A percentile compares a stretch with the other conserved stretches of the same genome.
These are phyloP conservation scores for Pedetes capensis DNA, from an alignment of 2,113 vertebrate species.

Conservation along the genomic window DNA sequence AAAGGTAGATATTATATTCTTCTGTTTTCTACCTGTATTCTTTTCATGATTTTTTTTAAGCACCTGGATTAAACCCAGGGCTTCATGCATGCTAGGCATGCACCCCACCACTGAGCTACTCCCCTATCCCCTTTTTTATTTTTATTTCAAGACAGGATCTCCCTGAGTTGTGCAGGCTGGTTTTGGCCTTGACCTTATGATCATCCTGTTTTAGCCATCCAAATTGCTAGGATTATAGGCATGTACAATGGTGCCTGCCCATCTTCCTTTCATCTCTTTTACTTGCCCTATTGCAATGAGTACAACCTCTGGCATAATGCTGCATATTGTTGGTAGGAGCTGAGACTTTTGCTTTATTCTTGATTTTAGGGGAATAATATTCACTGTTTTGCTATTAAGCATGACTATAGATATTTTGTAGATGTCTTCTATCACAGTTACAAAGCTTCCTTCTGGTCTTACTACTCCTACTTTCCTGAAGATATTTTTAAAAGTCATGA, in stretches of 20 bases:
- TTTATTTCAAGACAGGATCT: too few relatives aligned
- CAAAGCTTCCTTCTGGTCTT: background rate
- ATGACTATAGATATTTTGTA: background rate
- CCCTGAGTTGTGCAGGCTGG: too few relatives aligned
- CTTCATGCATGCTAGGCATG: too few relatives aligned
- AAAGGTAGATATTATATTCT: background rate
- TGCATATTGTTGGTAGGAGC: background rate
- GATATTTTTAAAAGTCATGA: background rate
- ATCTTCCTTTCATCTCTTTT: too few relatives aligned
- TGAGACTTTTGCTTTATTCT: background rate
- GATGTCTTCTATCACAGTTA: background rate
- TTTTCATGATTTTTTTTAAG: too few relatives aligned
- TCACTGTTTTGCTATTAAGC: background rate
- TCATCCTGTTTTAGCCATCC: too few relatives aligned
- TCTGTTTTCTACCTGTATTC: background rate
- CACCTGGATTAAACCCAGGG: too few relatives aligned
- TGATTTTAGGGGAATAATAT: background rate
- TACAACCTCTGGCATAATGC: background rate
- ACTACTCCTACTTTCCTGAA: background rate
- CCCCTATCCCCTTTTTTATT: too few relatives aligned
- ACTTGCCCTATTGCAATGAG: background rate
- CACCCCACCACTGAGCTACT: too few relatives aligned
- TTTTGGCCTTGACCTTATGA: too few relatives aligned
- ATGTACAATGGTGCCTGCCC: too few relatives aligned
- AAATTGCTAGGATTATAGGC: too few relatives aligned